Base-by-base conservation (phyloP, 1,140 invertebrate genomes). In the Popillia japonica region DNA sequence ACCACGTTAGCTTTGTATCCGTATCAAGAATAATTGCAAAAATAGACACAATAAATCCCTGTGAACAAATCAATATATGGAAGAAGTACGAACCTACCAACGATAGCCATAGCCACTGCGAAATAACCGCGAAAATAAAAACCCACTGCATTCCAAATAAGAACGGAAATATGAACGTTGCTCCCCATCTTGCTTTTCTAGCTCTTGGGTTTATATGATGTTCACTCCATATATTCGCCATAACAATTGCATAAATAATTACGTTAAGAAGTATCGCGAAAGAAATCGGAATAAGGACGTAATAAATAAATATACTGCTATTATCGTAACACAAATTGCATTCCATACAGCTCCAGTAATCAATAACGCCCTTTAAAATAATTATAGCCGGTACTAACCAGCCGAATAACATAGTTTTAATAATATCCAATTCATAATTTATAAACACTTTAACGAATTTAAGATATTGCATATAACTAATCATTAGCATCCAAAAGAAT, bases 401-500 rank as follows among this genome's bases (percentile, higher is more conserved):
- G 3, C 61, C 61, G 17, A 10, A 22, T 2, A 68, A 8, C 27
- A 68, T 23, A 27, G 61, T 10, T 68, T 68, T 68, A 6, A 68
- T 23, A 34, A 68, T 22, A 3, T 22, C 61, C 22, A 68, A 3
- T 34, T 68, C 61, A 34, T 9, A 11, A 10, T 10, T 68, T 68
- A 14, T 22, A n/a, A 68, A 68, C 7, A 68, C 61, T 27, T 23
- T 68, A 11, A 68, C 22, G 9, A 68, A 68, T 68, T 68, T 68
- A 23, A 23, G 3, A 22, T 68, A 68, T 14, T 68, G 61, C 6
- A 68, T 68, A 22, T 34, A 22, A 68, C 23, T 34, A 27, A 68
- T 68, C 61, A 68, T 68, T 11, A 68, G 22, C 23, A 27, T 68
- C 61, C 61, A 68, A 34, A 22, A 68, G 22, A 68, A 68, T 34